Conservation (phyloP, 2,797 vertebrate species). For the Pagetopsis macropterus region DNA sequence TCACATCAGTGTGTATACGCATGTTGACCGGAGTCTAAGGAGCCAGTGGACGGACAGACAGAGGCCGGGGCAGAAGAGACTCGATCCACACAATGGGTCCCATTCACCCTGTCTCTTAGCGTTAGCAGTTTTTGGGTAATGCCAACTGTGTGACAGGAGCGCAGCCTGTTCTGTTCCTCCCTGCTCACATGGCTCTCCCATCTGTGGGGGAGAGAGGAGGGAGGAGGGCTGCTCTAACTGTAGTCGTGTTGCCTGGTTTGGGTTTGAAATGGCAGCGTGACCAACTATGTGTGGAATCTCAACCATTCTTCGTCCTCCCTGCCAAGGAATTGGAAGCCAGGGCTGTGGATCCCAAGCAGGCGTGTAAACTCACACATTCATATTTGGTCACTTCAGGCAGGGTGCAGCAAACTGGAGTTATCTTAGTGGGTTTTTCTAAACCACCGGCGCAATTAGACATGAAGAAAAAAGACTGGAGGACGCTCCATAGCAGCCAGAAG, state of each 20-base stretch:
- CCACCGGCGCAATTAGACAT: slow-evolving; percentile 35
- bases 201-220: slow-evolving; percentile 52
- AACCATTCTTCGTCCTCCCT: slow-evolving; percentile 76
- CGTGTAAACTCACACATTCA: slow-evolving; percentile 74
- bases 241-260: slow-evolving; percentile 71
- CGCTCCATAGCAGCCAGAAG: slow-evolving; percentile 8
- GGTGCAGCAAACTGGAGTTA: slow-evolving; percentile 53
- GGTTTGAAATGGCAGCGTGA: slow-evolving; percentile 84
- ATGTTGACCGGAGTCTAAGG: slow-evolving; percentile 21
- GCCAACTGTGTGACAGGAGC: slow-evolving; percentile 58
- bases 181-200: slow-evolving; percentile 63
- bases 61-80: slow-evolving; percentile 36
- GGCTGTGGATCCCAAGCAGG: slow-evolving; percentile 69
- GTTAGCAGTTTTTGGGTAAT: slow-evolving; percentile 54
- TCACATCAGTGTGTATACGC: slow-evolving; percentile 10
- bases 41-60: slow-evolving; percentile 24
- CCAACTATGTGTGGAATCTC: slow-evolving; percentile 86
- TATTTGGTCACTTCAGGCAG: slow-evolving; percentile 73
- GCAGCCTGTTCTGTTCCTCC: slow-evolving; percentile 56
- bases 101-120: slow-evolving; percentile 68
- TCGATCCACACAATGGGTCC: slow-evolving; percentile 68
- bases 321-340: slow-evolving; percentile 68
- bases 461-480: slow-evolving; percentile 31
- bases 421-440: slow-evolving; percentile 46
- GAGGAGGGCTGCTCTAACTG: slow-evolving; percentile 40